Percentiles rank a stretch among this genome's conserved stretches.
phyloP scores from a whole-genome alignment of 2,888 invertebrate genomes.

The Drosophila ezoana region DNA sequence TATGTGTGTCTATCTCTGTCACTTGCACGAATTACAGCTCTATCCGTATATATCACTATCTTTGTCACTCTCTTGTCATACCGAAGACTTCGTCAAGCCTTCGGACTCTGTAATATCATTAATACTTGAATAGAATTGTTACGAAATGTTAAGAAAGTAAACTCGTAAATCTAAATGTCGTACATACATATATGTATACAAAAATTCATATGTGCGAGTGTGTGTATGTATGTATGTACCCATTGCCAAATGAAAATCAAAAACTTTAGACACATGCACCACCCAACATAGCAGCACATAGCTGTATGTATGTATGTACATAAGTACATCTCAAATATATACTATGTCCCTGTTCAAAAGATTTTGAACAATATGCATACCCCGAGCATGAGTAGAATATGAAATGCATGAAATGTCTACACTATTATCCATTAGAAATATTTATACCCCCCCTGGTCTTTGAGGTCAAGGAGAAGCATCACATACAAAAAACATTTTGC shows the following conservation, averaged over 20 bases:
- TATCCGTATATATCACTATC: constrained; percentile 24
- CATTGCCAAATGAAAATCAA: constrained; percentile 27
- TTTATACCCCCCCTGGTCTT: background rate
- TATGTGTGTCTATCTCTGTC: constrained; percentile 11
- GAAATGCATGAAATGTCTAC: constrained; percentile 6
- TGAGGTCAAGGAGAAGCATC: no score
- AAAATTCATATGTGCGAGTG: constrained; percentile 13
- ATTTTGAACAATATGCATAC: constrained; percentile 4
- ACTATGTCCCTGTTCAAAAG: constrained; percentile 16
- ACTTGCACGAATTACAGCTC: constrained; percentile 23
- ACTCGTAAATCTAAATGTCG: constrained; percentile 34
- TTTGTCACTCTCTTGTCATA: no score
- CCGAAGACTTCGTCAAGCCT: constrained; percentile 26
- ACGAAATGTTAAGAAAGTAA: constrained; percentile 29
- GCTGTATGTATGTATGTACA: constrained; percentile 10
- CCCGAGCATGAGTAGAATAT: constrained; percentile 3
- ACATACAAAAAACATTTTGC: no score
- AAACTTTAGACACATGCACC: constrained; percentile 8
- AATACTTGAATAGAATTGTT: constrained; percentile 25
- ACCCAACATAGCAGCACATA: constrained; percentile 1
- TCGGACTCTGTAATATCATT: constrained; percentile 34
- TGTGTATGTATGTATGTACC: constrained; percentile 6
- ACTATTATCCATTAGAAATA: constrained; percentile 2
- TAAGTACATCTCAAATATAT: background rate
- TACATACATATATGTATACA: constrained; percentile 34